A percentile compares a stretch with the other conserved stretches of the same genome.
phyloP scores from a whole-genome alignment of 1,140 invertebrate species.

The Hyphantria cunea region DNA sequence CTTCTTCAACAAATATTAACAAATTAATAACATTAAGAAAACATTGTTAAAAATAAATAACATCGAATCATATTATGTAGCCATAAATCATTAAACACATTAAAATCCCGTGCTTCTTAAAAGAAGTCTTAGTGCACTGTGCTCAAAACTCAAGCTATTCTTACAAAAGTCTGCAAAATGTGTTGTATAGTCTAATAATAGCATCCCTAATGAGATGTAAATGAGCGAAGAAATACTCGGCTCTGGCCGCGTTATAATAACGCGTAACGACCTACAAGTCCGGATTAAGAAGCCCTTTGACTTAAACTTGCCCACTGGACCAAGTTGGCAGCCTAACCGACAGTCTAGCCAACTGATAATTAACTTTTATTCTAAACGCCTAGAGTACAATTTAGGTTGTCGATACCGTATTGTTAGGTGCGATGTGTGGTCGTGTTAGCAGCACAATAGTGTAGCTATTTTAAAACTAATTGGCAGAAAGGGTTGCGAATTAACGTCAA shows the following conservation, averaged over 20 bases:
- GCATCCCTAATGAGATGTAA: conserved; percentile 79
- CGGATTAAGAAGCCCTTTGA: conserved; percentile 81
- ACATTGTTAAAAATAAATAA: too few species aligned
- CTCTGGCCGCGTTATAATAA: conserved; percentile 78
- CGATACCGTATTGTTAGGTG: conserved; percentile 48
- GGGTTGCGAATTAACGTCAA: conserved; percentile 79
- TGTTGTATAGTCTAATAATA: conserved; percentile 71
- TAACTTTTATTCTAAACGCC: conserved; percentile 30
- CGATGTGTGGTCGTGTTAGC: conserved; percentile 61
- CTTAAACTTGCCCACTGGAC: conserved; percentile 68
- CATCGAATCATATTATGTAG: too few species aligned
- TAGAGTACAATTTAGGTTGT: conserved; percentile 39
- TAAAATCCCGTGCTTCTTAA: conserved; percentile 9
- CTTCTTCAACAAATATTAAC: too few species aligned
- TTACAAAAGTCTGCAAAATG: conserved; percentile 42
- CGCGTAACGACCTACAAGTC: conserved; percentile 80
- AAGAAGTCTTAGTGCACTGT: conserved; percentile 9
- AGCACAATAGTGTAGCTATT: conserved; percentile 79
- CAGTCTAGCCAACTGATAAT: conserved; percentile 21
- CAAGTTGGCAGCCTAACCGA: conserved; percentile 52
- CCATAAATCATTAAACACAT: neutral
- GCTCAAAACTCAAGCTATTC: conserved; percentile 28
- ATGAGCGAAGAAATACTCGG: conserved; percentile 77
- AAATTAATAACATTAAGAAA: too few species aligned
- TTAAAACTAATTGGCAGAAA: conserved; percentile 81